Evolutionary conservation across 2,797 vertebrate genomes (phyloP), one percentile per base, ranked within the genome.

Genomic region (Meda fulgida): DNA sequence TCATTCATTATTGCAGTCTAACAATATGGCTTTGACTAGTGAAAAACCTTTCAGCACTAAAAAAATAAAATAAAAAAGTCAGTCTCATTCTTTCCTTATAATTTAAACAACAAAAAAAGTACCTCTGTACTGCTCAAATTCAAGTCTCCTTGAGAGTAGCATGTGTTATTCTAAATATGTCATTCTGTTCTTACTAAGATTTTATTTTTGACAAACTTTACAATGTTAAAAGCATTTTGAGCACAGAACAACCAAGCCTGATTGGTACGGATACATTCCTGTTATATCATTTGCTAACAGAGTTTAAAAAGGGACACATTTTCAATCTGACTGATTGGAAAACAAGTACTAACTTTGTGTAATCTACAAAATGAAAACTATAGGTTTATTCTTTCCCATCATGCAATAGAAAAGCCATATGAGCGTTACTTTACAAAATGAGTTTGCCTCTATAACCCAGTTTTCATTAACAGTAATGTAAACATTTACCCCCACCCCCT

Each of bases 1-100:
- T 85, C 87, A 91, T 86, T 90, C 90, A 96, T 97, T 98, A 98
- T 99, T 98, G 97, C 97, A 94, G 94, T 97, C 96, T 97, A 98
- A 97, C 95, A 95, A 96, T 98, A 98, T 98, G 97, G 97, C 97
- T 98, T 99, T 95, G 96, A 96, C 97, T 97, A 97, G 96, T 97
- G 94, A 94, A 95, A 95, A 90, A 92, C 93, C 92, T 91, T 92
- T 95, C 94, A 94, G 93, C 94, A 92, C 94, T 94, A 96, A 92
- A 94, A 92, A 93, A 31, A 31, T 31, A 31, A 48, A 1, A 63
- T 90, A 26, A 88, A 85, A 80, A 85, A 88, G 69, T 55, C 58
- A 51, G 72, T 77, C 43, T 84, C 58, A 70, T 89, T 88, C 21
- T 70, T 58, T 29, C 53, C 79, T 60, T 13, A 36, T 46, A 77